A percentile compares a stretch with the other conserved stretches of the same genome.
Conservation (phyloP, 2,888 invertebrate species). For the Andrena haemorrhoa region DNA sequence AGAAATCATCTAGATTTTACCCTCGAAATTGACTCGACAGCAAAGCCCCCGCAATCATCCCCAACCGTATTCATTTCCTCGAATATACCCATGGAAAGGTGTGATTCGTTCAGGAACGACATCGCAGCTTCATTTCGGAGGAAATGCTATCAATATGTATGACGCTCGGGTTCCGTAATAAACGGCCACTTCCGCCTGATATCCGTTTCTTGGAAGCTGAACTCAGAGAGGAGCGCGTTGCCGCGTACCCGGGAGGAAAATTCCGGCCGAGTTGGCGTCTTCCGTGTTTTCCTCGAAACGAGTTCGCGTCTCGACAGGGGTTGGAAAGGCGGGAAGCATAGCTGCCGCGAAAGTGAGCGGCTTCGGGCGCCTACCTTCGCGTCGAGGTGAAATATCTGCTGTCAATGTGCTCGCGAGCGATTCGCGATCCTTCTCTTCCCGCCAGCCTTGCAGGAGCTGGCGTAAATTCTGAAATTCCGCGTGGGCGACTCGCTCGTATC, state of each 20-base stretch:
- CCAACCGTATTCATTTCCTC: conserved; percentile 1
- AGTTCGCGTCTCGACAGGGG: neutral
- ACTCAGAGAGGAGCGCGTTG: conserved; percentile 1
- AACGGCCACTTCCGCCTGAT: conserved; percentile 16
- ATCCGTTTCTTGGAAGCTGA: conserved; percentile 12
- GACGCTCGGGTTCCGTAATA: conserved; percentile 11
- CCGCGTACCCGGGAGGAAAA: conserved; percentile 16
- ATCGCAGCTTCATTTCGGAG: neutral
- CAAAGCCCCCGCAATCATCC: neutral
- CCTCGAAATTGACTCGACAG: neutral
- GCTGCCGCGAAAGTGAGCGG: neutral
- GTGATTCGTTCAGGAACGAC: neutral
- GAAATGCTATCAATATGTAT: conserved; percentile 26
- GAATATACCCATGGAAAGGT: neutral
- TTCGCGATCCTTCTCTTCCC: neutral
- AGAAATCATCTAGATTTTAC: neutral
- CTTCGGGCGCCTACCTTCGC: neutral
- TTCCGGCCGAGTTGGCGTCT: conserved; percentile 32
- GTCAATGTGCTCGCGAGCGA: conserved; percentile 16
- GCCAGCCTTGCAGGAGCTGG: conserved; percentile 3
- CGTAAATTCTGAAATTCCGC: conserved; percentile 32
- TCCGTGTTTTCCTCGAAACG: conserved; percentile 26
- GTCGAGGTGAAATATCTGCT: conserved; percentile 35
- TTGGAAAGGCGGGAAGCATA: conserved; percentile 10
- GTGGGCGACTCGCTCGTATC: conserved; percentile 15